Evolutionary conservation across 2,888 invertebrate species (phyloP).

Genomic region (Cataglyphis albicans): DNA sequence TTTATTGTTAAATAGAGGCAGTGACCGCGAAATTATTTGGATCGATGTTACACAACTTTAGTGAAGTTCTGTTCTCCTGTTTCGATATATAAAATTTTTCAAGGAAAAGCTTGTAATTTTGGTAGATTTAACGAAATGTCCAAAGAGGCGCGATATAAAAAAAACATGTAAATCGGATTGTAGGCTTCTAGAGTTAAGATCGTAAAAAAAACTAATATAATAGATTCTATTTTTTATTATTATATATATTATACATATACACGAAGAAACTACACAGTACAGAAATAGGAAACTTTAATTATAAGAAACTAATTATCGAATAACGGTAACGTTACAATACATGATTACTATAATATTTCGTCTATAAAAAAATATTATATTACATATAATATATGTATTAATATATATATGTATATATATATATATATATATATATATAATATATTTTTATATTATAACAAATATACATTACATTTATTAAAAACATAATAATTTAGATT

Average conservation of each 20-base stretch:
- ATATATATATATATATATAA: not conserved
- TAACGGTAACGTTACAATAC: not conserved
- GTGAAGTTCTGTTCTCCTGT: constrained; percentile 86
- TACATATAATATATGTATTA: not conserved
- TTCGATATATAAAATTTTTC: constrained; percentile 88
- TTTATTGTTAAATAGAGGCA: constrained; percentile 34
- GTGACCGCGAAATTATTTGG: constrained; percentile 78
- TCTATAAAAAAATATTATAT: not conserved
- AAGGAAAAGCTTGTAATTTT: constrained; percentile 88
- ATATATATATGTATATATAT: not conserved
- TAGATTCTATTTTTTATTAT: not conserved
- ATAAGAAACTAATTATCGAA: not conserved
- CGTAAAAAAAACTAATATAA: constrained; percentile 10
- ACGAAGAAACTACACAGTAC: not conserved
- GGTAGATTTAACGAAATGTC: constrained; percentile 82
- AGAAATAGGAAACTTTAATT: not conserved
- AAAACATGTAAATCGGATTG: not conserved
- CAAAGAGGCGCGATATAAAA: constrained; percentile 1
- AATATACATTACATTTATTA: not conserved
- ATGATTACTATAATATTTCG: not conserved
- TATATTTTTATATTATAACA: not conserved
- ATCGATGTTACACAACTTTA: constrained; percentile 78
- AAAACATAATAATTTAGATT: not conserved
- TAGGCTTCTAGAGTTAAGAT: not conserved
- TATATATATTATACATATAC: not conserved